Percentiles rank a stretch among this genome's conserved stretches.
phyloP scores from a whole-genome alignment of 2,113 vertebrate species.

The Mustela nigripes region DNA sequence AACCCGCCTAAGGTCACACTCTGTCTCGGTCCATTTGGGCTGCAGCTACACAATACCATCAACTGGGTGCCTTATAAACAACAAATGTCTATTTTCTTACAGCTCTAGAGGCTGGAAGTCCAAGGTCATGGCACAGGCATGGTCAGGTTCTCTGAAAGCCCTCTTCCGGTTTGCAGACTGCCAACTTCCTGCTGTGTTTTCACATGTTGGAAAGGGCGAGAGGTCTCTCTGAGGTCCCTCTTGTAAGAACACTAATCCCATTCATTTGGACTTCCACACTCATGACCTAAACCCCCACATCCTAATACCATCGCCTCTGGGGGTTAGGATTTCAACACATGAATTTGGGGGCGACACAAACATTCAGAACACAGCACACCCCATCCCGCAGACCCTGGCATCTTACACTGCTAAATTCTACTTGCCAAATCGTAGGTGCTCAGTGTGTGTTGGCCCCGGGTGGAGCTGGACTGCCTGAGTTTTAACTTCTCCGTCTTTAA shows the following conservation, averaged over 20 bases:
- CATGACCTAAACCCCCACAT: background rate
- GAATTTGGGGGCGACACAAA: background rate
- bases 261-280: background rate
- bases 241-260: background rate
- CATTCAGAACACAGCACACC: too few species aligned
- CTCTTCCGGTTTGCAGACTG: background rate
- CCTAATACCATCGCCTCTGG: background rate
- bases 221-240: background rate
- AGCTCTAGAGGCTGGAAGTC: background rate
- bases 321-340: background rate
- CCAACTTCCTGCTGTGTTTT: background rate
- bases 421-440: background rate
- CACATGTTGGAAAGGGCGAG: too few species aligned
- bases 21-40: background rate
- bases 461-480: background rate
- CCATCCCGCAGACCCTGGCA: background rate
- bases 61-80: background rate
- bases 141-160: background rate
- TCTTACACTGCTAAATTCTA: background rate
- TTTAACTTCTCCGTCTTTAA: background rate
- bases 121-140: accelerated
- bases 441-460: background rate
- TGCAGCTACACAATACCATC: background rate
- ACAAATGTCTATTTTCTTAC: background rate
- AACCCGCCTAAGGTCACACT: background rate